These are phyloP conservation scores for Trididemnum nubilum DNA, from an alignment of 23 tunicate genomes.

Conservation along the genomic window DNA sequence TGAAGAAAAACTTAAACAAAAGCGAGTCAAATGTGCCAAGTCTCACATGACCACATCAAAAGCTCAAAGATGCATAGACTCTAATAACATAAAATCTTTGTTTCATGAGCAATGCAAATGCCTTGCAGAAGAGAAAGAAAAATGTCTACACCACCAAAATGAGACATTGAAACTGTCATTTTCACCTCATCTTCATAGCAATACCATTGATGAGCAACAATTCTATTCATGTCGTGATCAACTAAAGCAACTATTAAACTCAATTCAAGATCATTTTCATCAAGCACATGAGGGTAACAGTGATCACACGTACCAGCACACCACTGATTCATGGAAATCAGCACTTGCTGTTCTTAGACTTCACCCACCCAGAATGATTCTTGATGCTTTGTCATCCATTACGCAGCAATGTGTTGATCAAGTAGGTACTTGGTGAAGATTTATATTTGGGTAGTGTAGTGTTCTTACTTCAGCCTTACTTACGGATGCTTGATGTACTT, in stretches of 20 bases:
- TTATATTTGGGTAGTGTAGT: too few species aligned
- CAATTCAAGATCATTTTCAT: background rate
- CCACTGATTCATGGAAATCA: constrained; percentile 6
- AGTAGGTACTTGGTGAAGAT: background rate
- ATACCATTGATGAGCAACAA: background rate
- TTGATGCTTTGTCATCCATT: background rate
- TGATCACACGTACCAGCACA: too few species aligned
- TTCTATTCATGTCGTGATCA: background rate
- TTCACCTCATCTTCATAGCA: background rate
- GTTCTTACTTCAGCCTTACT: too few species aligned
- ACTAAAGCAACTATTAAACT: background rate
- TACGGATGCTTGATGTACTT: too few species aligned
- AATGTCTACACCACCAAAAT: background rate
- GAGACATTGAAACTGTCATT: background rate
- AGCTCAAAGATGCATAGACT: background rate
- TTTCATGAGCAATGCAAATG: background rate
- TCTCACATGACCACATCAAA: background rate
- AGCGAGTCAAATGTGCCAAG: background rate
- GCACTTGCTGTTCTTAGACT: background rate
- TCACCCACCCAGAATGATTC: background rate
- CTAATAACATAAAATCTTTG: background rate
- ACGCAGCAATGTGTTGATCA: background rate
- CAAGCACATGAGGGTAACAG: background rate
- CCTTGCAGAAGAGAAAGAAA: background rate
- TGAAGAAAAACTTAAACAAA: constrained; percentile 4